phyloP scores from a whole-genome alignment of 2,797 vertebrate species.

The Chelonia mydas region DNA sequence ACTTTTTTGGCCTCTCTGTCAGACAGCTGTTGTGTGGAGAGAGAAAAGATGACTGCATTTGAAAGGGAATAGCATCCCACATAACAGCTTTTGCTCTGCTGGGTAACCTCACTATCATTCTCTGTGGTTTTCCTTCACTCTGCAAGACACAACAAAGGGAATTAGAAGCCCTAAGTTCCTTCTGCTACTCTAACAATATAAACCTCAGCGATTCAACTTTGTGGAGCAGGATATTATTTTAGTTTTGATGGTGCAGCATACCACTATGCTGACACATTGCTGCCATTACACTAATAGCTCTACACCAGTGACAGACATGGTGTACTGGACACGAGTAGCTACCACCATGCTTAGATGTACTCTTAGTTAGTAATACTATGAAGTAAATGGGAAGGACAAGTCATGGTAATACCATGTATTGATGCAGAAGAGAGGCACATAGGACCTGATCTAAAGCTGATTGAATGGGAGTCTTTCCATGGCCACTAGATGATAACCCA shows the following conservation, averaged over 20 bases:
- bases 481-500: too few relatives aligned
- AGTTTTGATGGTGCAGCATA: neutral
- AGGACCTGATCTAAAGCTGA: neutral
- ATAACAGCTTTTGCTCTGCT: neutral
- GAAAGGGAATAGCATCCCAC: neutral
- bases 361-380: neutral
- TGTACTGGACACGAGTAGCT: neutral
- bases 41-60: neutral
- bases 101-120: neutral
- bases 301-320: neutral
- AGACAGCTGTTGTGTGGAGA: neutral
- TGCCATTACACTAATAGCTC: neutral
- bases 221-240: neutral
- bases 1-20: neutral
- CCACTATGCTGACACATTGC: neutral
- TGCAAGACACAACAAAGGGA: neutral
- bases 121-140: neutral
- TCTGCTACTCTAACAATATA: neutral
- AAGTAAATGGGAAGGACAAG: neutral
- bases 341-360: neutral
- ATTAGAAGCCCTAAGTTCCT: neutral
- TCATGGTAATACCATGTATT: neutral
- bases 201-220: neutral
- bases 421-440: neutral
- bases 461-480: neutral